phyloP scores from a whole-genome alignment of 2,888 invertebrate genomes.

The Thera britannica region DNA sequence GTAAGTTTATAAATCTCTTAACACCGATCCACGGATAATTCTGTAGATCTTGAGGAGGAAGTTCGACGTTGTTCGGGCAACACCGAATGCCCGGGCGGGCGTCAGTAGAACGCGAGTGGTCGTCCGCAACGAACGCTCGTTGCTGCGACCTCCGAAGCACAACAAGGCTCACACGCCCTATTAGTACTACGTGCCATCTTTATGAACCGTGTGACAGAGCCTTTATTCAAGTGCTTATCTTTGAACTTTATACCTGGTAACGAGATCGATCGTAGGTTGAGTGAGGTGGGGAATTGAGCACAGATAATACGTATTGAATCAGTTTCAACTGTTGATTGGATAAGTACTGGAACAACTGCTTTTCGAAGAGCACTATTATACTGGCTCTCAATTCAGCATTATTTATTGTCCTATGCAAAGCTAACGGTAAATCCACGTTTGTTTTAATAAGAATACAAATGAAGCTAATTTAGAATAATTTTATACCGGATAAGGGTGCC shows the following conservation, averaged over 20 bases:
- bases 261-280: slow-evolving; percentile 5
- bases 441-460: too few species aligned
- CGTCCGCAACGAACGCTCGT: slow-evolving; percentile 67
- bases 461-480: too few species aligned
- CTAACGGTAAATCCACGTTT: slow-evolving; percentile 2
- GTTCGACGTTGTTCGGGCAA: slow-evolving; percentile 57
- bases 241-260: slow-evolving; percentile 9
- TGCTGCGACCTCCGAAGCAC: slow-evolving; percentile 50
- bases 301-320: slow-evolving; percentile 8
- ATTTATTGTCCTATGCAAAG: slow-evolving; percentile 15
- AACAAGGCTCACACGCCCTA: slow-evolving; percentile 51
- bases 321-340: slow-evolving; percentile 31
- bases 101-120: slow-evolving; percentile 79
- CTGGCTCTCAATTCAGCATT: slow-evolving; percentile 18
- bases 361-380: neutral
- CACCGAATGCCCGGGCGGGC: slow-evolving; percentile 72
- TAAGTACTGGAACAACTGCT: slow-evolving; percentile 1
- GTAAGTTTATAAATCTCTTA: too few species aligned
- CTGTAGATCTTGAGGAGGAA: slow-evolving; percentile 46
- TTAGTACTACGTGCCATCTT: slow-evolving; percentile 52
- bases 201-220: slow-evolving; percentile 45
- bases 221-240: slow-evolving; percentile 34
- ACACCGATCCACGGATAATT: neutral
- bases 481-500: too few species aligned
- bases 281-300: slow-evolving; percentile 14